phyloP scores from a whole-genome alignment of 92 coral and sea anemone species.

The Porites cylindrica region DNA sequence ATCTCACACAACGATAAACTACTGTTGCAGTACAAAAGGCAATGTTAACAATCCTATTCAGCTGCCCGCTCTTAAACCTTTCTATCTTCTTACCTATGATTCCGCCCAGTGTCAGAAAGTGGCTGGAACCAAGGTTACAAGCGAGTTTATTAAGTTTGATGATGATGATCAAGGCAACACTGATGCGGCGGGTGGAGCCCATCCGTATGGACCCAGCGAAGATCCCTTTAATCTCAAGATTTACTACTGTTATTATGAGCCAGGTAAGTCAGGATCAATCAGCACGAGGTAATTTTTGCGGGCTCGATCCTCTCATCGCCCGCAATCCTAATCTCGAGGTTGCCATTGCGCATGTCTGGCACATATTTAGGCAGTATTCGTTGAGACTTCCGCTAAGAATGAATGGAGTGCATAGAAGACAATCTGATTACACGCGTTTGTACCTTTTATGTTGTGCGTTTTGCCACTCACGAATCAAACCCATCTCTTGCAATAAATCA shows the following conservation, averaged over 20 bases:
- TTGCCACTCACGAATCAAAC: too few relatives aligned
- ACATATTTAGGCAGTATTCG: too few relatives aligned
- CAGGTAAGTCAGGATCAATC: conserved; percentile 61
- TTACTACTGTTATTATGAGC: conserved; percentile 97
- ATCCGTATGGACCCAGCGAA: conserved; percentile 99
- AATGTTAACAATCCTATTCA: conserved; percentile 95
- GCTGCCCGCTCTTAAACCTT: conserved; percentile 93
- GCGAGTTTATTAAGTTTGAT: conserved; percentile 97
- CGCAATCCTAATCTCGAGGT: too few relatives aligned
- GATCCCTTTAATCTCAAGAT: conserved; percentile 98
- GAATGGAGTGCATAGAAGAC: too few relatives aligned
- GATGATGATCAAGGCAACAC: conserved; percentile 98
- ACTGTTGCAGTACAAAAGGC: conserved; percentile 96
- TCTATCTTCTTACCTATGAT: conserved; percentile 92
- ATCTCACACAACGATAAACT: conserved; percentile 91
- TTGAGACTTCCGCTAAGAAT: too few relatives aligned
- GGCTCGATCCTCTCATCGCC: too few relatives aligned
- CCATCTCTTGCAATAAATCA: too few relatives aligned
- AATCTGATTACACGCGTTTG: too few relatives aligned
- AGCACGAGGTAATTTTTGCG: too few relatives aligned
- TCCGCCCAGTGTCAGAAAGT: conserved; percentile 98
- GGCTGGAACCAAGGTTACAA: conserved; percentile 91
- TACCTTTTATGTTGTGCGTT: too few relatives aligned
- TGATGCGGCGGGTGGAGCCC: conserved; percentile 92
- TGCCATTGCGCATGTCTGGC: too few relatives aligned